phyloP scores from a whole-genome alignment of 2,888 invertebrate species.

The Orchestes rusci region DNA sequence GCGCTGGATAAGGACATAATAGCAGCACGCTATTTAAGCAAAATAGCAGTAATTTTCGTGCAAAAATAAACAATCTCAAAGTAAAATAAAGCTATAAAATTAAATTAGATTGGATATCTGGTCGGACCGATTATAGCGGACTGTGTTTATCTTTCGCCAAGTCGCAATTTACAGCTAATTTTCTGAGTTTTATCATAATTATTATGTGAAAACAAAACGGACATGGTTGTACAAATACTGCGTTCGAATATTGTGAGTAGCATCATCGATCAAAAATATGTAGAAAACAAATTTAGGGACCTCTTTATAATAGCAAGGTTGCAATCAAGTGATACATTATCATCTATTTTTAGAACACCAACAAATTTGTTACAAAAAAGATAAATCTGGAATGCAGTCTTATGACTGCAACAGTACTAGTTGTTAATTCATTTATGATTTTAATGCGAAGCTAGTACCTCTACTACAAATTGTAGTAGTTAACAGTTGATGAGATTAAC shows the following conservation, averaged over 20 bases:
- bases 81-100: slow-evolving; percentile 26
- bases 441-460: too few relatives aligned
- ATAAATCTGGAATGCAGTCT: too few relatives aligned
- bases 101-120: slow-evolving; percentile 25
- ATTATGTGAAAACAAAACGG: slow-evolving; percentile 13
- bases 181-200: slow-evolving; percentile 20
- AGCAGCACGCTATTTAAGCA: slow-evolving; percentile 20
- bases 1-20: slow-evolving; percentile 11
- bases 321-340: too few relatives aligned
- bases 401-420: too few relatives aligned
- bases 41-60: slow-evolving; percentile 21
- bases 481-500: too few relatives aligned
- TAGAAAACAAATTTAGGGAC: too few relatives aligned
- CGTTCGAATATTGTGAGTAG: too few relatives aligned
- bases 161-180: slow-evolving; percentile 24
- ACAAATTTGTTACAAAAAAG: too few relatives aligned
- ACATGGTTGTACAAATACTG: slow-evolving; percentile 1
- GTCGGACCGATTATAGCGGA: slow-evolving; percentile 11
- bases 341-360: too few relatives aligned
- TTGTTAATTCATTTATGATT: too few relatives aligned
- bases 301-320: too few relatives aligned
- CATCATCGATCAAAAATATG: background rate
- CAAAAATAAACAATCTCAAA: slow-evolving; percentile 23
- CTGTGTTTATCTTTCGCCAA: slow-evolving; percentile 17
- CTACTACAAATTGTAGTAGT: too few relatives aligned